Evolutionary conservation across 2,113 vertebrate species (phyloP).

Genomic region (Panurus biarmicus): DNA sequence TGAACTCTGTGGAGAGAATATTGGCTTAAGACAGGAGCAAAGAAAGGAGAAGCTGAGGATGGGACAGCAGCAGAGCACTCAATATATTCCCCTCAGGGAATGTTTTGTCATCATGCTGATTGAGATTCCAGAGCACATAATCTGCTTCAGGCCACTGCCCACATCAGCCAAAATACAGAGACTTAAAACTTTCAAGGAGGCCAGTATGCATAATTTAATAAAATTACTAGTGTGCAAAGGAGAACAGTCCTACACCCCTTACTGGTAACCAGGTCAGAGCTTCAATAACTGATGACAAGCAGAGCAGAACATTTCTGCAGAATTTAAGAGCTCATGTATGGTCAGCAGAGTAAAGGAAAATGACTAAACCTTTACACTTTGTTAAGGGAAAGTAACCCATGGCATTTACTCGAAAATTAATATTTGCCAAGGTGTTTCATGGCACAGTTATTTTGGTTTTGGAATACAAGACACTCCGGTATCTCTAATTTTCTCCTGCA

Average conservation of each 20-base stretch:
- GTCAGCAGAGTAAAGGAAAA: neutral
- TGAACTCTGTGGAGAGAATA: neutral
- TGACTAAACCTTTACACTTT: neutral
- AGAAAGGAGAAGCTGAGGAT: neutral
- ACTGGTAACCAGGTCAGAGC: neutral
- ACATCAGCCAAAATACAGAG: neutral
- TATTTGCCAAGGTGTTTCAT: neutral
- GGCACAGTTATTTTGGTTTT: neutral
- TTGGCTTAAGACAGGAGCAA: neutral
- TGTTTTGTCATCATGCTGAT: neutral
- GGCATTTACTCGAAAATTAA: neutral
- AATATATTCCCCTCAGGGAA: neutral
- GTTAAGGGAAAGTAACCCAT: neutral
- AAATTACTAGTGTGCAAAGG: neutral
- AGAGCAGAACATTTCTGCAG: neutral
- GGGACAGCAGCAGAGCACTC: neutral
- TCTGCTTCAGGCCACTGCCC: neutral
- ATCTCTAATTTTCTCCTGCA: neutral
- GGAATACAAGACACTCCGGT: neutral
- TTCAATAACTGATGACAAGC: neutral
- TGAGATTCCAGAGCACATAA: neutral
- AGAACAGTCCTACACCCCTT: neutral
- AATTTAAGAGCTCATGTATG: neutral
- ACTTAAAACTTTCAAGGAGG: neutral
- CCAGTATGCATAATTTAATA: neutral